Conservation (phyloP, 1,140 invertebrate genomes). For the Vanessa atalanta region DNA sequence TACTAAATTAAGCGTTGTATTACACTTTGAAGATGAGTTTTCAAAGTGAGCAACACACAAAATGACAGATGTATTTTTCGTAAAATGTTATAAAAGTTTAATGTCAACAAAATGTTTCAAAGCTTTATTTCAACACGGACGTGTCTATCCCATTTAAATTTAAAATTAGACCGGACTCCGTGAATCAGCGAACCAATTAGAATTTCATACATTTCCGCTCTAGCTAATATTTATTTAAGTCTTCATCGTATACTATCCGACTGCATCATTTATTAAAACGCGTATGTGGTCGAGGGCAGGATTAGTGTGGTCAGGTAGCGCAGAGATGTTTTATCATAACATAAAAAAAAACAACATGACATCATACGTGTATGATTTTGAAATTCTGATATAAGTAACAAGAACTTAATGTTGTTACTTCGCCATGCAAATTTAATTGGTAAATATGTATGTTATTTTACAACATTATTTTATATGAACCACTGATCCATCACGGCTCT, state of each 20-base stretch:
- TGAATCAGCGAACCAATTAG: slow-evolving; percentile 43
- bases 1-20: too few relatives aligned
- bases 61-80: too few relatives aligned
- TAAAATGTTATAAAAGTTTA: neutral
- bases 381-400: neutral
- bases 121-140: slow-evolving; percentile 20
- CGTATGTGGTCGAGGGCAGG: neutral
- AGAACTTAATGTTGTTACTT: too few relatives aligned
- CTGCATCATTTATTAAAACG: slow-evolving; percentile 6
- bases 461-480: too few relatives aligned
- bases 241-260: slow-evolving; percentile 14
- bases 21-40: neutral
- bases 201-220: slow-evolving; percentile 50
- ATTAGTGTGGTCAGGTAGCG: slow-evolving; percentile 1
- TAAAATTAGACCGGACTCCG: slow-evolving; percentile 39
- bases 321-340: neutral
- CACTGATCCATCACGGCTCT: too few relatives aligned
- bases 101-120: slow-evolving; percentile 19
- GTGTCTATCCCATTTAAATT: slow-evolving; percentile 34
- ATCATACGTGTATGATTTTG: neutral
- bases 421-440: too few relatives aligned
- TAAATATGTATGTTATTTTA: too few relatives aligned
- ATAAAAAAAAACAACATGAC: too few relatives aligned
- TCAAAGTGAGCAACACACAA: neutral
- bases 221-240: slow-evolving; percentile 29